These are phyloP conservation scores for Pasiphila rectangulata DNA, from an alignment of 2,888 invertebrate genomes.

Conservation along the genomic window DNA sequence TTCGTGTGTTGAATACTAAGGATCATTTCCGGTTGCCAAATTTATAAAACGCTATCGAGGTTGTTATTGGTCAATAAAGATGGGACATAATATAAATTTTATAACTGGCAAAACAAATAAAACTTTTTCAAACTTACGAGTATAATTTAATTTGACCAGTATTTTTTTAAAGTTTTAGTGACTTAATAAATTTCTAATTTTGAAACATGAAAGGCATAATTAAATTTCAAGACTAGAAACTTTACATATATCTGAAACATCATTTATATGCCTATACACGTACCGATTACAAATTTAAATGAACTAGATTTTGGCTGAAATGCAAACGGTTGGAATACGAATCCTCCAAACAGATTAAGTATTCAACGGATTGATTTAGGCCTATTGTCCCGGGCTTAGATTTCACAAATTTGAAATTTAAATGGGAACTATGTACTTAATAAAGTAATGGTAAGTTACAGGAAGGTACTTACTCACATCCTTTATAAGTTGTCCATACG, in stretches of 20 bases:
- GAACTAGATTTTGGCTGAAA: constrained; percentile 65
- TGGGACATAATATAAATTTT: background rate
- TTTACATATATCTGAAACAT: constrained; percentile 24
- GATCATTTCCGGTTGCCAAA: constrained; percentile 59
- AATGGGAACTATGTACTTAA: background rate
- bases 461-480: background rate
- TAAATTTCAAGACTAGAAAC: no score
- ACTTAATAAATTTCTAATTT: no score
- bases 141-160: no score
- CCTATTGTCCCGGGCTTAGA: constrained; percentile 38
- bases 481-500: background rate
- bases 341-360: constrained; percentile 45
- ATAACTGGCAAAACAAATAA: background rate
- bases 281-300: constrained; percentile 56
- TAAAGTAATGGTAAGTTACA: background rate
- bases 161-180: no score
- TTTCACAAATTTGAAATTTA: constrained; percentile 3
- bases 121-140: background rate
- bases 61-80: background rate
- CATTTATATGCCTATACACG: constrained; percentile 49
- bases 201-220: no score
- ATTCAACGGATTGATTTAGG: constrained; percentile 37
- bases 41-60: constrained; percentile 15
- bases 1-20: constrained; percentile 46
- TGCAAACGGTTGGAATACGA: constrained; percentile 60